Conservation (phyloP, 1,140 invertebrate genomes). For the Halictus rubicundus region DNA sequence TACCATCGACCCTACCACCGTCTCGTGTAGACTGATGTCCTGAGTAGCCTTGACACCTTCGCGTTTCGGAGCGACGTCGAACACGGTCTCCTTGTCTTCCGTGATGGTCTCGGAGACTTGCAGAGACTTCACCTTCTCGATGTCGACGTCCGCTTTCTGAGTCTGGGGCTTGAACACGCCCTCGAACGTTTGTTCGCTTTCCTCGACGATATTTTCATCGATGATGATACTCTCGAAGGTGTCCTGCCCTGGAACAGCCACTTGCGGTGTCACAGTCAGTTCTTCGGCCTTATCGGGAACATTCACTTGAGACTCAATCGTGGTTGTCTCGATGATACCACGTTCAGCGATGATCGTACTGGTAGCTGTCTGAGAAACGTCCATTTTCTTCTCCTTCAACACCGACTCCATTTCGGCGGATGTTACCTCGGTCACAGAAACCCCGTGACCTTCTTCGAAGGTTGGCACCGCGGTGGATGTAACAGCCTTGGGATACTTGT, state of each 20-base stretch:
- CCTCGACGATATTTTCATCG: slow-evolving; percentile 73
- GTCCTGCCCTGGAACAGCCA: slow-evolving; percentile 69
- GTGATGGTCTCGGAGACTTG: slow-evolving; percentile 77
- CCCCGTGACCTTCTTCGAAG: slow-evolving; percentile 67
- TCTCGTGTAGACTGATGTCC: slow-evolving; percentile 72
- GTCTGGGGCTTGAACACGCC: slow-evolving; percentile 67
- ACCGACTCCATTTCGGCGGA: slow-evolving; percentile 61
- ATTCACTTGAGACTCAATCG: slow-evolving; percentile 73
- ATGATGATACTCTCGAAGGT: slow-evolving; percentile 75
- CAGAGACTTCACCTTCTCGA: slow-evolving; percentile 76
- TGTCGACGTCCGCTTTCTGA: slow-evolving; percentile 71
- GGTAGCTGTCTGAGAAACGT: slow-evolving; percentile 66
- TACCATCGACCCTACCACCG: slow-evolving; percentile 70
- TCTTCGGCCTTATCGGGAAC: slow-evolving; percentile 65
- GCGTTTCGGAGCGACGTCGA: slow-evolving; percentile 51
- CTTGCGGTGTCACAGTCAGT: slow-evolving; percentile 56
- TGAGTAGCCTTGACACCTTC: slow-evolving; percentile 60
- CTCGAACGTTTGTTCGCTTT: slow-evolving; percentile 74
- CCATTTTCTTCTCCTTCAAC: slow-evolving; percentile 58
- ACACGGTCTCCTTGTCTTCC: slow-evolving; percentile 74
- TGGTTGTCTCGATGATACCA: slow-evolving; percentile 68
- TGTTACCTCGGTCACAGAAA: slow-evolving; percentile 74
- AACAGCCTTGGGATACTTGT: slow-evolving; percentile 55
- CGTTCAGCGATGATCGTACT: slow-evolving; percentile 70
- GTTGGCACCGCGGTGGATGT: slow-evolving; percentile 41